A percentile compares a stretch with the other conserved stretches of the same genome.
phyloP scores from a whole-genome alignment of 2,113 vertebrate genomes.

The Talpa occidentalis region DNA sequence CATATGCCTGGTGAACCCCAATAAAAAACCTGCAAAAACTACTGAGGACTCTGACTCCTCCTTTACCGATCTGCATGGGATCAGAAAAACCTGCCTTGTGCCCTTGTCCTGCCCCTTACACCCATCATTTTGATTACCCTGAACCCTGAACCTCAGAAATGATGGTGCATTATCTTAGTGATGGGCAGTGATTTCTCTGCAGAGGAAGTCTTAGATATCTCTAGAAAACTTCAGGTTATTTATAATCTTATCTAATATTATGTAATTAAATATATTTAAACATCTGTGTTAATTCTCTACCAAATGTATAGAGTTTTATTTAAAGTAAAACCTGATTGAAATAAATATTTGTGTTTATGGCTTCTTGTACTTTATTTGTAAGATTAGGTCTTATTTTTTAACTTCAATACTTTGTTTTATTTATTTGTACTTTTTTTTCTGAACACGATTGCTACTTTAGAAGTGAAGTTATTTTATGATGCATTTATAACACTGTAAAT shows the following conservation, averaged over 20 bases:
- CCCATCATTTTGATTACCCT: neutral
- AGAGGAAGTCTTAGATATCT: neutral
- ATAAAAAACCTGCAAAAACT: too few relatives aligned
- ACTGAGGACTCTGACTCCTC: too few relatives aligned
- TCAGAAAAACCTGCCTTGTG: too few relatives aligned
- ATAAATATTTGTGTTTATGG: constrained; percentile 1
- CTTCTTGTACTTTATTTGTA: constrained; percentile 36
- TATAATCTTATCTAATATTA: neutral
- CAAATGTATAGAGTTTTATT: neutral
- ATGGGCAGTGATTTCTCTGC: neutral
- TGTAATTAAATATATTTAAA: neutral
- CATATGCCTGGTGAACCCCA: too few relatives aligned
- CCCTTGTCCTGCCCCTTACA: too few relatives aligned
- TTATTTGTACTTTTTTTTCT: neutral
- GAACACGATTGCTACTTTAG: neutral
- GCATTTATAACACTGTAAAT: neutral
- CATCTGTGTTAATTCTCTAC: neutral
- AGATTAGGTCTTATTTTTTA: neutral
- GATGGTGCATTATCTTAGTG: neutral
- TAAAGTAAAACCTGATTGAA: constrained; percentile 23
- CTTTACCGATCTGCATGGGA: too few relatives aligned
- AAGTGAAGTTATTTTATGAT: neutral
- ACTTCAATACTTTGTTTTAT: neutral
- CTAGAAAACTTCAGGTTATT: neutral
- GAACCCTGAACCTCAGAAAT: neutral